Evolutionary conservation across 2,113 vertebrate species (phyloP), one percentile per base, ranked within the genome.

Genomic region (Parus major): DNA sequence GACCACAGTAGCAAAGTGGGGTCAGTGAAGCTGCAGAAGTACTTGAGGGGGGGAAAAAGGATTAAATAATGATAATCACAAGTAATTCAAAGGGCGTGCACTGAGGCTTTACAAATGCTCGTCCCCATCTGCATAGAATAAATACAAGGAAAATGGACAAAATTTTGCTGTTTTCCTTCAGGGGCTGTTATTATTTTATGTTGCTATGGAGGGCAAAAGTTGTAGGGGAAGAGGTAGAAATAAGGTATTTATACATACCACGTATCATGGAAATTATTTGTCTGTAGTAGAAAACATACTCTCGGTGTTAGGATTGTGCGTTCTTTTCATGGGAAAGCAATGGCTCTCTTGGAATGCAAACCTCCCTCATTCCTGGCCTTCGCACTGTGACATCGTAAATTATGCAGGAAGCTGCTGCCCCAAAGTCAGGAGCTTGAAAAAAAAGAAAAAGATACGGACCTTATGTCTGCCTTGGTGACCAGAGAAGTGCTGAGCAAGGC

Each of bases 271-370:
- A 85, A 92, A 70, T 90, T 9, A 78, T 47, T 87, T 71, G 17
- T 49, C 70, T 77, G 42, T 55, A 53, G 42, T 25, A 77, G 65
- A 88, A 82, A 90, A 55, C 41, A 64, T 24, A 39, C 13, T 71
- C 76, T 61, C 52, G 33, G 39, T 31, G 28, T 81, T 83, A 88
- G 60, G 64, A 70, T 11, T 52, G 35, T 73, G 66, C 56, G 73
- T 94, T 47, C 61, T 93, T 97, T 86, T 84, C 82, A 56, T 93
- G 88, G 80, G 88, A 94, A 94, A 94, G 76, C 86, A 93, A 65
- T 50, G 39, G 5, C 76, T 92, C 52, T 86, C 44, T 64, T 75
- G 92, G 94, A 94, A 96, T 92, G 75, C 66, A 90, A 93, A 52
- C 57, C 82, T 90, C 88, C 88, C 55, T 92, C 92, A 59, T 66